phyloP scores from a whole-genome alignment of 2,888 invertebrate species.

The Diarsia rubi region DNA sequence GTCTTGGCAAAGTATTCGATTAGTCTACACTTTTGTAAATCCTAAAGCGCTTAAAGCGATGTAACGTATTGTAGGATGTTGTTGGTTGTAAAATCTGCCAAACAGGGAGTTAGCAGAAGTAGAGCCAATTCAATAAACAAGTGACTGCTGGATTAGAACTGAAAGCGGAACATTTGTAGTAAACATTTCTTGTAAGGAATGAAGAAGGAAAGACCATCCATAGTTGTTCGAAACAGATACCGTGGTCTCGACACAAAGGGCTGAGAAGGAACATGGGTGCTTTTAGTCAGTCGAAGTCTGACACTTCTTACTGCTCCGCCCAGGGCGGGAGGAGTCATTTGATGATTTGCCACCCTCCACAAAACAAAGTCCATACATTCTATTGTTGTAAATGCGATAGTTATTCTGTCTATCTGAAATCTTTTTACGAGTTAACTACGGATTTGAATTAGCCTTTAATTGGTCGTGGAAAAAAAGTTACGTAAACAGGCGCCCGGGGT shows the following conservation, averaged over 20 bases:
- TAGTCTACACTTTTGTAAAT: constrained; percentile 55
- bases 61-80: constrained; percentile 17
- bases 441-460: background rate
- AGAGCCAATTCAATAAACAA: background rate
- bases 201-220: too few relatives aligned
- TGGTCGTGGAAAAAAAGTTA: background rate
- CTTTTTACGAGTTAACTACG: background rate
- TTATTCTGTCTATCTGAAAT: background rate
- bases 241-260: too few relatives aligned
- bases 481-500: background rate
- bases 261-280: too few relatives aligned
- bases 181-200: background rate
- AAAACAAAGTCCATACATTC: too few relatives aligned
- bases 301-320: too few relatives aligned
- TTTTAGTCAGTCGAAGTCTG: too few relatives aligned
- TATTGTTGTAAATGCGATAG: background rate
- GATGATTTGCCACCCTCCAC: too few relatives aligned
- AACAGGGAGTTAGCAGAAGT: background rate
- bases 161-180: background rate
- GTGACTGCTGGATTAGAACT: background rate
- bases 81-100: constrained; percentile 22
- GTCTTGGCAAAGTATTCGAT: constrained; percentile 61
- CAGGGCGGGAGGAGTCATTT: too few relatives aligned
- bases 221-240: too few relatives aligned
- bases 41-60: constrained; percentile 44